phyloP scores from a whole-genome alignment of 2,113 vertebrate genomes.

The Dasyprocta punctata region DNA sequence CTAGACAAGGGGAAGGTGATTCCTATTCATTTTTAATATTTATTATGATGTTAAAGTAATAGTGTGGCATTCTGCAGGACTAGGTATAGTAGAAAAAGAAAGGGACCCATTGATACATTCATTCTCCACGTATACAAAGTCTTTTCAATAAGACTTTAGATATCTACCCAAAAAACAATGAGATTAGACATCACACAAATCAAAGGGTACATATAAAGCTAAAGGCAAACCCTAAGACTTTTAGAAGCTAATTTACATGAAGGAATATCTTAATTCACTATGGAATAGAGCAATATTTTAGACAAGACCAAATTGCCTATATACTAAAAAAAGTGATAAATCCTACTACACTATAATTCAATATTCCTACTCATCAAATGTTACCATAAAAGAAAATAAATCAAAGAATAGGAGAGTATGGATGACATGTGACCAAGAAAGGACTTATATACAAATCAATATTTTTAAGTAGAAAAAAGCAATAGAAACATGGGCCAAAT shows the following conservation, averaged over 20 bases:
- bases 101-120: not conserved
- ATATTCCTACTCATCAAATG: not conserved
- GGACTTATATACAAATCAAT: not conserved
- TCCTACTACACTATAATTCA: not conserved
- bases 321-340: not conserved
- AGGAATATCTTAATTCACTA: not conserved
- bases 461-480: not conserved
- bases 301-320: not conserved
- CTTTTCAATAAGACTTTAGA: conserved; percentile 3
- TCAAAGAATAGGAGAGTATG: not conserved
- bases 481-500: not conserved
- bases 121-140: not conserved
- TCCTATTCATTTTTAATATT: not conserved
- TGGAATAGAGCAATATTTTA: not conserved
- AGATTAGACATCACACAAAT: not conserved
- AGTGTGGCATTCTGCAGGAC: not conserved
- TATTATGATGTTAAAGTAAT: not conserved
- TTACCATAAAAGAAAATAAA: not conserved
- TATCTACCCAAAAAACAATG: not conserved
- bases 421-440: not conserved
- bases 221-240: not conserved
- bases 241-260: not conserved
- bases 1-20: not conserved
- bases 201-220: not conserved
- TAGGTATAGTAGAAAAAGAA: not conserved